Base-by-base conservation (phyloP, 2,888 invertebrate genomes). In the Agrotis ipsilon region DNA sequence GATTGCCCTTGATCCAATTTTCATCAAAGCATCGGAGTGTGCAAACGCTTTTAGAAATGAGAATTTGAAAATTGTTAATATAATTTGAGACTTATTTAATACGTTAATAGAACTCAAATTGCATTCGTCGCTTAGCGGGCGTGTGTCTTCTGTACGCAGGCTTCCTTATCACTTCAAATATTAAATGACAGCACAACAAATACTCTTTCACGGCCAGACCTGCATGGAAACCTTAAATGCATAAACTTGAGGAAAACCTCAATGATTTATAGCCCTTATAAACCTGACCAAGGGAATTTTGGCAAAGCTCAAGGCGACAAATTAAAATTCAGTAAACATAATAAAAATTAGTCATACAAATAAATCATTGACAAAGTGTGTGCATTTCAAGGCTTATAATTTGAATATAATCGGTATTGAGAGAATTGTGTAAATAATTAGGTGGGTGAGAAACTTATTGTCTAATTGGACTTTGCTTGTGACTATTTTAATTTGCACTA, bases 271-370 rank as follows among this genome's bases (percentile, higher is more conserved):
- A 18, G 16, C 39, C 57, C 49, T 55, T 46, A 52, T 39, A 66
- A 32, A 32, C 11, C 0, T 3, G 27, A 39, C 11, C 52, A 59
- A 67, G n/a, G 52, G 48, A 55, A 70, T 74, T 81, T 75, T 62
- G 83, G 67, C 69, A 69, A 66, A 2, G n/a, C 2, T 43, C 75
- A 70, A 58, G 52, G 55, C 9, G 6, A 1, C 43, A 14, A 55
- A 80, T 81, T 82, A 24, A 75, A 68, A 81, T 81, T 75, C 81
- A 16, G 11, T 5, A 18, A 48, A 43, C 72, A 48, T 64, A 68
- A 18, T 46, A 24, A 68, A 75, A 68, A 57, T 43, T 46, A 27
- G 18, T n/a, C 18, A 65, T 75, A 61, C 49, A 67, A 58, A 79
- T 75, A 67, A 75, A 75, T 79, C 27, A 75, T 54, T 72, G 60